Base-by-base conservation (phyloP, 2,113 vertebrate species). In the Setophaga coronata region DNA sequence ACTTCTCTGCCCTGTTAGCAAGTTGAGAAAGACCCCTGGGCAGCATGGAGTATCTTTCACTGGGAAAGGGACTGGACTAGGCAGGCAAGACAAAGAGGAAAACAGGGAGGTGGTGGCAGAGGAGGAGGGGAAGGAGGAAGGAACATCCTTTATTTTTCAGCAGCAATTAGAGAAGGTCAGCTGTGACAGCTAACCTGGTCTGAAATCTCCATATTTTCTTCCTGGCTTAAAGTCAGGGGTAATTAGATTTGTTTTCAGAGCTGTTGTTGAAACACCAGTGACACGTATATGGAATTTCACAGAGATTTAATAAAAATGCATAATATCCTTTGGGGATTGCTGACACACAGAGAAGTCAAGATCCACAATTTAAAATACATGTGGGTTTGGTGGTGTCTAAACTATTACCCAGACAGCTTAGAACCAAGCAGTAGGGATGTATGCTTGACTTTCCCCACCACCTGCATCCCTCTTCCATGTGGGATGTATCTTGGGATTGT, bases 221-320 rank as follows among this genome's bases (percentile, higher is more conserved):
- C n/a, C 70, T 61, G 73, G 31, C n/a, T 66, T 69, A 11, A 50
- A 67, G 50, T 61, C 48, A 47, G 56, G 7, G 36, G 21, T 48
- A 70, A 81, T 36, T 67, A 36, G n/a, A 36, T 82, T 83, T 81
- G 6, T 40, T 91, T 94, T 81, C 64, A 56, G 58, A 72, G 14
- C 6, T 45, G 4, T 12, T 1, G 0, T 40, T 84, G 66, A 87
- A 79, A 29, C 10, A 70, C 18, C 36, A 73, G 36, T 33, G 11
- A 43, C 53, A 18, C 3, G 3, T 4, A 29, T 4, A 25, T 19
- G 57, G 53, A 70, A 89, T 42, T 71, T 64, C 23, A 64, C 0
- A 1, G 33, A 38, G 21, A 48, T 72, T 19, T 82, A 72, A 66
- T 24, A 73, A 48, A 88, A 50, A 47, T 21, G 12, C 5, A 6